Conservation (phyloP, 2,888 invertebrate species). For the Yponomeuta sedellus region DNA sequence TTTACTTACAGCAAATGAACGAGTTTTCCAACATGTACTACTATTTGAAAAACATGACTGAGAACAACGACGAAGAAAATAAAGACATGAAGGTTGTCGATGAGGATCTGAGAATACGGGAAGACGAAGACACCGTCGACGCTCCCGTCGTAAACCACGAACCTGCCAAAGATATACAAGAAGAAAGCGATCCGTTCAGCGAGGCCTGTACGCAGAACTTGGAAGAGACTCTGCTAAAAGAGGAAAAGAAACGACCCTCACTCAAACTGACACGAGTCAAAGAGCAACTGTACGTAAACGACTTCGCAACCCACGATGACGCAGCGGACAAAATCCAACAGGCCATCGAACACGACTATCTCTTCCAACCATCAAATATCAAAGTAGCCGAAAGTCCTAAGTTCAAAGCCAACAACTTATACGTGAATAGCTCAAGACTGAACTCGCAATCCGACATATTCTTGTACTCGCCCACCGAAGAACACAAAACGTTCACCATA, state of each 20-base stretch:
- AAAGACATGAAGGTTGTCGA: constrained; percentile 65
- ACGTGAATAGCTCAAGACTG: constrained; percentile 64
- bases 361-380: constrained; percentile 79
- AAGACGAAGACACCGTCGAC: constrained; percentile 61
- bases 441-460: constrained; percentile 63
- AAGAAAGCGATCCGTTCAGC: constrained; percentile 59
- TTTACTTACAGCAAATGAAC: constrained; percentile 85
- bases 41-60: constrained; percentile 87
- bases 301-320: constrained; percentile 43
- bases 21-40: constrained; percentile 92
- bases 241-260: constrained; percentile 63
- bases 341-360: constrained; percentile 75
- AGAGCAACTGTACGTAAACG: constrained; percentile 71
- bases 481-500: constrained; percentile 61
- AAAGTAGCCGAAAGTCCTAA: constrained; percentile 75
- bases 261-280: constrained; percentile 58
- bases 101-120: constrained; percentile 58
- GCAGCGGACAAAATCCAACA: constrained; percentile 60
- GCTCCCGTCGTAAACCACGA: constrained; percentile 38
- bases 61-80: constrained; percentile 71
- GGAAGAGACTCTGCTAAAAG: constrained; percentile 45
- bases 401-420: constrained; percentile 65
- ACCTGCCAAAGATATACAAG: constrained; percentile 24
- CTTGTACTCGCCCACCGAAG: constrained; percentile 70
- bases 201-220: constrained; percentile 66